phyloP scores from a whole-genome alignment of 1,140 invertebrate genomes.

The Camponotus floridanus region DNA sequence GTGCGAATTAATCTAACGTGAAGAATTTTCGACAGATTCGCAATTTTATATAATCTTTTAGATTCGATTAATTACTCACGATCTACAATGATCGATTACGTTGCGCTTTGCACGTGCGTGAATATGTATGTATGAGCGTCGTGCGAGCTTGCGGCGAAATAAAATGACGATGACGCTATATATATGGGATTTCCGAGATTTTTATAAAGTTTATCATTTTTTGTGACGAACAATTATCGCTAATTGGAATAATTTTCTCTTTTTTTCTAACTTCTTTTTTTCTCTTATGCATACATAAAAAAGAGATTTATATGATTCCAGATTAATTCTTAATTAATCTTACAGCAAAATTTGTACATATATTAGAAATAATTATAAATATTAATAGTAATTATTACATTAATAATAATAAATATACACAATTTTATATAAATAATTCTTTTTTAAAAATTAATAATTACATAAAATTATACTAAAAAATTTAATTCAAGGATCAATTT shows the following conservation, averaged over 20 bases:
- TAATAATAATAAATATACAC: conserved; percentile 1
- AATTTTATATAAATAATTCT: conserved; percentile 1
- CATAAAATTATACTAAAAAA: neutral
- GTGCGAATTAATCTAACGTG: neutral
- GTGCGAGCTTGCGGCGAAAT: conserved; percentile 36
- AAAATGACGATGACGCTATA: conserved; percentile 68
- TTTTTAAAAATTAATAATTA: neutral
- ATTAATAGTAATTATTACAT: conserved; percentile 9
- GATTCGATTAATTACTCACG: conserved; percentile 40
- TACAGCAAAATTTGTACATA: neutral
- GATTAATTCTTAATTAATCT: neutral
- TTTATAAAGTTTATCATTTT: conserved; percentile 49
- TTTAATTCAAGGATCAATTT: neutral
- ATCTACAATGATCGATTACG: conserved; percentile 61
- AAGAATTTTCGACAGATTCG: too few species aligned
- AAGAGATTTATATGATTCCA: neutral
- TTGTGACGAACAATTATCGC: conserved; percentile 7
- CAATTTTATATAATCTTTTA: neutral
- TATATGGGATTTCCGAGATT: conserved; percentile 70
- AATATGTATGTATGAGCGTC: neutral
- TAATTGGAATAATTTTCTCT: conserved; percentile 1
- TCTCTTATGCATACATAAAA: neutral
- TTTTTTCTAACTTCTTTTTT: neutral
- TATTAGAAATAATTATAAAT: neutral
- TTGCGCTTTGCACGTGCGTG: neutral